phyloP scores from a whole-genome alignment of 1,140 invertebrate species.

The Trichogramma pretiosum region DNA sequence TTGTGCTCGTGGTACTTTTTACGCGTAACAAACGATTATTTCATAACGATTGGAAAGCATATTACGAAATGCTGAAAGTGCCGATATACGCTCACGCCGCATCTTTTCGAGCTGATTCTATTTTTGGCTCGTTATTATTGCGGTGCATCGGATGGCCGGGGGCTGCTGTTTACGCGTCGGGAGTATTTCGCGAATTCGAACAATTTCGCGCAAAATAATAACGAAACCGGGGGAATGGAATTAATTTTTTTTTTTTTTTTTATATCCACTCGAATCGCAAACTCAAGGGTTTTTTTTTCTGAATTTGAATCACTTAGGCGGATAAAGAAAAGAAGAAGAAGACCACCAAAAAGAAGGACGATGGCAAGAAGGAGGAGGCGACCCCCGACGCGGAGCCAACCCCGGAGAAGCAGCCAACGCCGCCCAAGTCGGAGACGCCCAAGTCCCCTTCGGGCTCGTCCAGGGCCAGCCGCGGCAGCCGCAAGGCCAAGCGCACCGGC shows the following conservation, averaged over 20 bases:
- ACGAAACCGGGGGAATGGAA: not conserved
- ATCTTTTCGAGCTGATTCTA: too few relatives aligned
- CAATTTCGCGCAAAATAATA: not conserved
- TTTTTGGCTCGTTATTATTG: too few relatives aligned
- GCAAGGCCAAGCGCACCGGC: constrained; percentile 71
- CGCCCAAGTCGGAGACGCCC: constrained; percentile 31
- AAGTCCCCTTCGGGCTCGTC: constrained; percentile 53
- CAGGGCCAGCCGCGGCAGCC: constrained; percentile 70
- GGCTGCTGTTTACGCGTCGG: not conserved
- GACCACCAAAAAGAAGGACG: constrained; percentile 48
- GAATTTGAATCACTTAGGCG: too few relatives aligned
- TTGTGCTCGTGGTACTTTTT: too few relatives aligned
- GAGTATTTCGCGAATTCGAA: not conserved
- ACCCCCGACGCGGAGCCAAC: constrained; percentile 42
- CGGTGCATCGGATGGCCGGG: too few relatives aligned
- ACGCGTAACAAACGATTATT: too few relatives aligned
- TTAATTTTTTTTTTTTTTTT: constrained; percentile 1
- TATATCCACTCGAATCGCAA: constrained; percentile 2
- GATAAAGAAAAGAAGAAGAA: constrained; percentile 58
- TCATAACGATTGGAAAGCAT: too few relatives aligned
- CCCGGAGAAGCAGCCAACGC: constrained; percentile 40
- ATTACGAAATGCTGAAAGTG: too few relatives aligned
- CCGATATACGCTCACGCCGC: too few relatives aligned
- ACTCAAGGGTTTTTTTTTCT: too few relatives aligned
- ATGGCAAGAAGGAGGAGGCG: constrained; percentile 46